These are phyloP conservation scores for Pachyuromys duprasi DNA, from an alignment of 2,797 vertebrate species.

Conservation along the genomic window DNA sequence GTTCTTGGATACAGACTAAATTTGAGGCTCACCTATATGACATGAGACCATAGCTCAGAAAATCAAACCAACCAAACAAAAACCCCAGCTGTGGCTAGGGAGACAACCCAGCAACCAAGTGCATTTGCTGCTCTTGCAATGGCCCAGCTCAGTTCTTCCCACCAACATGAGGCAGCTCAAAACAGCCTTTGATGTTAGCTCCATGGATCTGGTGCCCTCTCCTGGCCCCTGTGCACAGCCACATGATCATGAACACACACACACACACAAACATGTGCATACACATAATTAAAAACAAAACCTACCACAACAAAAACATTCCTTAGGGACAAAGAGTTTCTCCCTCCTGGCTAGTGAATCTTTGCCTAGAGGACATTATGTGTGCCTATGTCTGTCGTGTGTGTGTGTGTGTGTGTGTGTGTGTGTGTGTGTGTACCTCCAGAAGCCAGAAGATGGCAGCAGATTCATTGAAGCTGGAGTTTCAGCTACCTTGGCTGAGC, in stretches of 20 bases:
- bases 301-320: background rate
- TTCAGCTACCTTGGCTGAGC: background rate
- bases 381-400: too few relatives aligned
- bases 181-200: background rate
- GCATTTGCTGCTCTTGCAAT: too few relatives aligned
- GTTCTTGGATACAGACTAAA: background rate
- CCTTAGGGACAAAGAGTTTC: background rate
- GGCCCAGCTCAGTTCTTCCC: background rate
- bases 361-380: background rate
- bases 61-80: background rate
- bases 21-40: background rate
- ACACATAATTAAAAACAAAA: background rate
- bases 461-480: background rate
- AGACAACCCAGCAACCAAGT: background rate
- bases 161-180: background rate
- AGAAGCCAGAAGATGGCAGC: background rate
- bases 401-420: background rate
- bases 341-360: background rate
- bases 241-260: too few relatives aligned
- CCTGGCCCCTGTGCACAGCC: too few relatives aligned
- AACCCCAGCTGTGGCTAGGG: background rate
- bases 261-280: too few relatives aligned
- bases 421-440: background rate
- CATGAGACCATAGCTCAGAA: background rate
- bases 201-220: too few relatives aligned